Base-by-base conservation (phyloP, 2,113 vertebrate species). In the Etia nguti region DNA sequence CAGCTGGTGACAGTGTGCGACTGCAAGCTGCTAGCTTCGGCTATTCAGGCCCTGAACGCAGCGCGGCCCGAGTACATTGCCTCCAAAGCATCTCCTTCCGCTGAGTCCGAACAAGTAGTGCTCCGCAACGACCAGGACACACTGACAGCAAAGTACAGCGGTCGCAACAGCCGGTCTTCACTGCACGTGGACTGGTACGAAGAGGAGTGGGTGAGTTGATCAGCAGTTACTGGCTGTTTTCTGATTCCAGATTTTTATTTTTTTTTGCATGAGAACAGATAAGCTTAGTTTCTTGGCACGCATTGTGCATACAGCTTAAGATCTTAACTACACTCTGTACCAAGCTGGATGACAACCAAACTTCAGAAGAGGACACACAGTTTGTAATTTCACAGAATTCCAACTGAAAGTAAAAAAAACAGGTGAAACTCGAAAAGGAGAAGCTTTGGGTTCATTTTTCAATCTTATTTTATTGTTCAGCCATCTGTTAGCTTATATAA, bases 41-140 rank as follows among this genome's bases (percentile, higher is more conserved):
- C 98, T 85, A 98, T 99, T 82, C 98, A 99, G 2, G 98, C 97
- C 24, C 95, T 99, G 85, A 98, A 98, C 1, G 97, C 99, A 1
- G 99, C 98, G 0, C 96, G 99, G 34, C 99, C 98, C 0, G 98
- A 99, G 90, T 99, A 98, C 91, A 97, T 99, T 7, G 99, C 99
- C 90, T 99, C 99, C 62, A 98, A 98, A 93, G 96, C 96, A 46
- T 99, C 98, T 9, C 98, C 98, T 5, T 98, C 98, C 2, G 97
- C 96, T 1, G 98, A 99, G 65, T 96, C 96, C 6, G 98, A 99
- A 50, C 99, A 99, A 90, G 99, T 99, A 56, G 97, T 99, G 92
- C 97, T 99, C 15, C 97, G 98, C 10, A 99, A 99, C 6, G 98
- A 99, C 94, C 98, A 98, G 94, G 98, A 99, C 94, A 99, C 98